Evolutionary conservation across 2,797 vertebrate species (phyloP), one percentile per base, ranked within the genome.

Genomic region (Loris lydekkerianus): DNA sequence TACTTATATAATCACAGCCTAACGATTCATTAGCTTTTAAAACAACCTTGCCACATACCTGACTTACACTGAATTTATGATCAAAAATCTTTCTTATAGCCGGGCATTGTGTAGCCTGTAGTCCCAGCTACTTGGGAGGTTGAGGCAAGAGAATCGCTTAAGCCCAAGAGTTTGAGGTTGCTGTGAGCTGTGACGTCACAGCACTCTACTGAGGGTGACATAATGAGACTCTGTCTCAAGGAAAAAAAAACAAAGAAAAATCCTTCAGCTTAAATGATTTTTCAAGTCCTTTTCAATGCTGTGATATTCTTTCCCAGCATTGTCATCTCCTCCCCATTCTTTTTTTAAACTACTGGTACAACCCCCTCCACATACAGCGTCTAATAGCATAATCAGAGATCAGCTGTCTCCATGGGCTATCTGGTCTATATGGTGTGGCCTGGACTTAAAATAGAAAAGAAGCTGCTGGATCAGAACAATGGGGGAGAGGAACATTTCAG

Each of bases 11-110:
- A 75, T 63, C 88, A 61, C 18, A 88, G 31, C 27, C 76, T 61
- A 75, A 92, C 49, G 29, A 91, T 82, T 60, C 40, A 63, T 56
- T 86, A 13, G 40, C 9, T 83, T 94, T 84, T 67, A 69, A 88
- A 96, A 80, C 25, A 80, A 86, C 6, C 14, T 77, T 69, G 60
- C 53, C n/a, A 40, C 13, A 29, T 29, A 60, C 25, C 31, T 73
- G 53, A 53, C 53, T 91, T 87, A 73, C 18, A 21, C 15, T 89
- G 37, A 61, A 46, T 82, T 73, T 73, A 37, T 31, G n/a, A 67
- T 43, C 65, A 73, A 56, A 94, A 49, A 56, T 18, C 25, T 61
- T 89, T 34, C 40, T 95, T 70, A 75, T 53, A 15, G 49, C 49
- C 14, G 4, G 49, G 49, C 14, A 13, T 53, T 53, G 49, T 53